These are phyloP conservation scores for Phrynocephalus vlangalii DNA, from an alignment of 2,797 vertebrate species.

Conservation along the genomic window DNA sequence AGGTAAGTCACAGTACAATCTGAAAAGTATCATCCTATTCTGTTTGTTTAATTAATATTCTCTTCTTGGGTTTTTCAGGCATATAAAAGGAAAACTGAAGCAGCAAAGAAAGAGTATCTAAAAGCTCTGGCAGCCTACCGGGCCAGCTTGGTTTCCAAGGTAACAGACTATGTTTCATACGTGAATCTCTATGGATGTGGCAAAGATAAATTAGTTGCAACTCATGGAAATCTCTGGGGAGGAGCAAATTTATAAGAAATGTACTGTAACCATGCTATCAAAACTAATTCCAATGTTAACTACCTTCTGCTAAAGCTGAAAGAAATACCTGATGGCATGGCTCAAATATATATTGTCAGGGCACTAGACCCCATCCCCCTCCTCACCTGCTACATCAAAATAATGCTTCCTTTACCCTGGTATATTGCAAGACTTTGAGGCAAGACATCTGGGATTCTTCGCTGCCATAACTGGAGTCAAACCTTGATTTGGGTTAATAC, in stretches of 20 bases:
- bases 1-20: neutral
- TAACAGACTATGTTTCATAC: constrained; percentile 82
- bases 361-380: neutral
- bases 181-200: constrained; percentile 80
- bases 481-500: constrained; percentile 5
- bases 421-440: neutral
- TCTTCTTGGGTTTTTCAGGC: constrained; percentile 82
- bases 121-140: constrained; percentile 98
- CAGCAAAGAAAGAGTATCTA: constrained; percentile 99
- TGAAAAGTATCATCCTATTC: constrained; percentile 2
- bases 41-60: constrained; percentile 35
- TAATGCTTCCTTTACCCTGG: constrained; percentile 7
- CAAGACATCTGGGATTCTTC: neutral
- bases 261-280: neutral
- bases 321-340: neutral
- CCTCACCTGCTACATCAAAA: neutral
- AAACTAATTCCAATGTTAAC: neutral
- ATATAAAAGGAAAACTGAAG: constrained; percentile 99
- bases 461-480: neutral
- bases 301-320: neutral
- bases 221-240: constrained; percentile 71
- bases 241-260: constrained; percentile 47
- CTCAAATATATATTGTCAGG: neutral
- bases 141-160: constrained; percentile 99
- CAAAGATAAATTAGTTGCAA: constrained; percentile 80